Evolutionary conservation across 2,797 vertebrate genomes (phyloP).

Genomic region (Pangasius macronema): DNA sequence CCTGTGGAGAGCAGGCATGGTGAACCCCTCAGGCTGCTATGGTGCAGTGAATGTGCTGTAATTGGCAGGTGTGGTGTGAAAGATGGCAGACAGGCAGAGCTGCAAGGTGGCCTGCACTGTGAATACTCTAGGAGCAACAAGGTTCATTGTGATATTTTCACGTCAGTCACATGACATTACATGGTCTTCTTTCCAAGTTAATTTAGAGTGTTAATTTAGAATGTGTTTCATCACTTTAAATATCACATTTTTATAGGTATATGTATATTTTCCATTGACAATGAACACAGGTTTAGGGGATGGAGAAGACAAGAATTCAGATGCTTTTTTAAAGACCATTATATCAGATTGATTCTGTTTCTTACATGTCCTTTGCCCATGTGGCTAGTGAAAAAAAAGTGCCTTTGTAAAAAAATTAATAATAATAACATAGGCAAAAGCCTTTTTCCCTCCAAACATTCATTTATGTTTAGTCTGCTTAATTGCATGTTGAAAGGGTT

Average conservation of each 20-base stretch:
- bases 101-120: conserved; percentile 46
- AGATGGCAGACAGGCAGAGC: conserved; percentile 45
- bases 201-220: conserved; percentile 8
- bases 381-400: not conserved
- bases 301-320: not conserved
- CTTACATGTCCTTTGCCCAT: not conserved
- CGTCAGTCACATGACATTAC: conserved; percentile 36
- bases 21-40: conserved; percentile 48
- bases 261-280: not conserved
- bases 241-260: not conserved
- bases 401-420: not conserved
- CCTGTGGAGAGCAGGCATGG: conserved; percentile 46
- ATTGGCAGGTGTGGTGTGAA: conserved; percentile 60
- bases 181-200: conserved; percentile 31
- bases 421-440: not conserved
- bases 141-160: conserved; percentile 52
- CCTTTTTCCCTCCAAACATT: not conserved
- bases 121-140: conserved; percentile 42
- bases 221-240: not conserved
- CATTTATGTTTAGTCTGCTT: conserved; percentile 6
- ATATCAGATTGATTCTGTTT: conserved; percentile 15
- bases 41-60: conserved; percentile 54
- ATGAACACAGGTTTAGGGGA: not conserved
- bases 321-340: conserved; percentile 2
- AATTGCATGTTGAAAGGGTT: conserved; percentile 19